Evolutionary conservation across 2,888 invertebrate genomes (phyloP), one percentile per base, ranked within the genome.

Genomic region (Gari tellinella): DNA sequence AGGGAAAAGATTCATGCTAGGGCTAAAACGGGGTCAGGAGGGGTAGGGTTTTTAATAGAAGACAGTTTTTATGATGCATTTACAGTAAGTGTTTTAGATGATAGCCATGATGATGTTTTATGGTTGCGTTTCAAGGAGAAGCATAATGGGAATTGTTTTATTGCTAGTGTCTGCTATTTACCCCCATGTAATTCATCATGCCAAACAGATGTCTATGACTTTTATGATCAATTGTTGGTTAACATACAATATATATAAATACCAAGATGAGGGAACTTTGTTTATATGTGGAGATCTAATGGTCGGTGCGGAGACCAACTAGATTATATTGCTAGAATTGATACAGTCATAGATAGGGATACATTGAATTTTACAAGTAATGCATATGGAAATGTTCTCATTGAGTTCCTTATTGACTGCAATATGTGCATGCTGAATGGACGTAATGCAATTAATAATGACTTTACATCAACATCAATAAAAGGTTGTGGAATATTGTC

Each of bases 291-390:
- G 31, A n/a, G 25, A 56, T 43, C 19, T 48, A 15, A 49, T 7
- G 10, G 31, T 31, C 31, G 31, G 10, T 31, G 31, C 10, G 31
- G 31, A 31, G 31, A 31, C 31, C 31, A 31, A 10, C 10, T 31
- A 51, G 68, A 68, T 61, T 62, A 38, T 38, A 61, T 68, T 31
- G 14, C 25, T n/a, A 61, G 61, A 5, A 31, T 68, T 17, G 68
- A 68, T 56, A 14, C 15, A 10, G 26, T 68, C n/a, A 41, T 38
- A 12, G 38, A 56, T 4, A 38, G 62, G 7, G 23, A 55, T 41
- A 40, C 56, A 49, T 14, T 68, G 15, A 62, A 68, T 51, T 68
- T 56, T 62, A 56, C 23, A 10, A 8, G 12, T 3, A 68, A 68
- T 31, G 15, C 10, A 19, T 61, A 55, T 45, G 61, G 67, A 5